phyloP scores from a whole-genome alignment of 1,140 invertebrate genomes.

The Pristionchus pacificus region DNA sequence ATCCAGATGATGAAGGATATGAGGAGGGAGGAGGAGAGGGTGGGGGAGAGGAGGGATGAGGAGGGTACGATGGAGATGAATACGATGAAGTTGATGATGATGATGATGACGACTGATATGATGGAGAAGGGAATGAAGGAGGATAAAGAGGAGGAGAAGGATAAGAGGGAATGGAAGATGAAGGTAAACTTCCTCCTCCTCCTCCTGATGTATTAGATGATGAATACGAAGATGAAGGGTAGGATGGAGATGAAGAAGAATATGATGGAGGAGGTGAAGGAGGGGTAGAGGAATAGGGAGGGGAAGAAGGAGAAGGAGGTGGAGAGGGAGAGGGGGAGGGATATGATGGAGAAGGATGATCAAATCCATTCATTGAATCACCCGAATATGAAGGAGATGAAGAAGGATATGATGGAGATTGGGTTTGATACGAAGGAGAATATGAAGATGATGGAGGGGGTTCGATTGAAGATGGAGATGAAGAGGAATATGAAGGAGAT shows the following conservation, averaged over 20 bases:
- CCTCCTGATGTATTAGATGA: background rate
- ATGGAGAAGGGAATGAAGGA: background rate
- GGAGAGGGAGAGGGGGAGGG: background rate
- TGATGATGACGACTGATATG: background rate
- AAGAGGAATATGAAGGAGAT: background rate
- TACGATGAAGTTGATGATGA: background rate
- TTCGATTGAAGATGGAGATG: background rate
- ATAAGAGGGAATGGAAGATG: no score
- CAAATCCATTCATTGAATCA: background rate
- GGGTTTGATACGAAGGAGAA: background rate
- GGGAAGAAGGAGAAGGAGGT: background rate
- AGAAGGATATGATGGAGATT: background rate
- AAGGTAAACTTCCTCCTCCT: no score
- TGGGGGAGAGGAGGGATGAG: no score
- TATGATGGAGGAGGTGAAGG: background rate
- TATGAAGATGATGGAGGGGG: background rate
- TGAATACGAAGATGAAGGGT: background rate
- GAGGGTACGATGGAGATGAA: background rate
- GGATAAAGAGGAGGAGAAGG: background rate
- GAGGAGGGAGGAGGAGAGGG: constrained; percentile 4
- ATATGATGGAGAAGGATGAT: no score
- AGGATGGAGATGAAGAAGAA: background rate
- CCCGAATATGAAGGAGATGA: background rate
- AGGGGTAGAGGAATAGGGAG: background rate
- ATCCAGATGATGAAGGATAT: background rate